These are phyloP conservation scores for Salminus brasiliensis DNA, from an alignment of 2,113 vertebrate species.

Conservation along the genomic window DNA sequence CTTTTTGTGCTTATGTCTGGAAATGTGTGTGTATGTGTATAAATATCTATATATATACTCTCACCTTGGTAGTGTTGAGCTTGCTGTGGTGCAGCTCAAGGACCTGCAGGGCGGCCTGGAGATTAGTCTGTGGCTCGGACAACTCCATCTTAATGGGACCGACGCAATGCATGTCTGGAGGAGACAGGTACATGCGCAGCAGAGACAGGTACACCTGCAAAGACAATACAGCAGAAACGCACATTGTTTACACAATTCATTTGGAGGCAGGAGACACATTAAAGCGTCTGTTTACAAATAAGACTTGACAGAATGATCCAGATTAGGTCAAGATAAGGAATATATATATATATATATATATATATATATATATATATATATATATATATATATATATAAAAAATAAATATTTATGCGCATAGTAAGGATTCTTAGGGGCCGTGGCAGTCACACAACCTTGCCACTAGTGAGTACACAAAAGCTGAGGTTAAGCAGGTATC, in stretches of 20 bases:
- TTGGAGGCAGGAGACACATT: neutral
- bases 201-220: slow-evolving; percentile 93
- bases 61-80: slow-evolving; percentile 94
- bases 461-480: too few relatives aligned
- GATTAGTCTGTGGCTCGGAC: slow-evolving; percentile 89
- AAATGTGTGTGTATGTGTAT: too few relatives aligned
- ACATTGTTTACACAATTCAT: neutral
- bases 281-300: neutral
- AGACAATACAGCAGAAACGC: slow-evolving; percentile 12
- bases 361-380: too few relatives aligned
- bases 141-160: slow-evolving; percentile 95
- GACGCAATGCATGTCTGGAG: slow-evolving; percentile 91
- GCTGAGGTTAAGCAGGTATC: too few relatives aligned
- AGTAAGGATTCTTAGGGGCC: too few relatives aligned
- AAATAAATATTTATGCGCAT: too few relatives aligned
- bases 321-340: too few relatives aligned
- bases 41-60: neutral
- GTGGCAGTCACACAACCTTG: too few relatives aligned
- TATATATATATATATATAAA: too few relatives aligned
- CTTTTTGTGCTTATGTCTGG: neutral
- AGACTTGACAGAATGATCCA: neutral
- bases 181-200: slow-evolving; percentile 96
- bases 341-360: too few relatives aligned
- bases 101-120: slow-evolving; percentile 91
- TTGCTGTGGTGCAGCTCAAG: slow-evolving; percentile 96